These are phyloP conservation scores for Xiphias gladius DNA, from an alignment of 2,113 vertebrate genomes.

Conservation along the genomic window DNA sequence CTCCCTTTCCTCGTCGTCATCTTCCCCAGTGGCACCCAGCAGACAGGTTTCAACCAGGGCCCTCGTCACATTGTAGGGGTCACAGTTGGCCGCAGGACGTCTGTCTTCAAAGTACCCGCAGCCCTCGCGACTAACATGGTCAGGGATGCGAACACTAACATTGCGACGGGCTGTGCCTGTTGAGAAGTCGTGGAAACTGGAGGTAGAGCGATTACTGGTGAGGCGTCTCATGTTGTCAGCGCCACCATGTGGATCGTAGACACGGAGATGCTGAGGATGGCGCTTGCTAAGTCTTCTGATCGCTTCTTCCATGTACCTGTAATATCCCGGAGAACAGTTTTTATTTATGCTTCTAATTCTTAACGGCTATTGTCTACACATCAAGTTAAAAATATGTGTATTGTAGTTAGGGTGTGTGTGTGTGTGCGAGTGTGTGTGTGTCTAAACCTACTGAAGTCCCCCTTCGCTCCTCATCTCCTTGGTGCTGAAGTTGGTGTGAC, in stretches of 20 bases:
- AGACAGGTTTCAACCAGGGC: constrained; percentile 79
- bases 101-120: constrained; percentile 80
- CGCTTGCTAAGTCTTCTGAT: background rate
- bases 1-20: background rate
- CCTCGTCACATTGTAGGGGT: constrained; percentile 78
- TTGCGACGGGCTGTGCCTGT: constrained; percentile 67
- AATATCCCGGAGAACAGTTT: background rate
- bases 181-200: constrained; percentile 81
- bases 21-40: constrained; percentile 49
- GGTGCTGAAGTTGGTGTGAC: constrained; percentile 73
- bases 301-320: background rate
- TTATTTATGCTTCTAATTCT: too few species aligned
- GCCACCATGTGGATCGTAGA: background rate
- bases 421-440: too few species aligned
- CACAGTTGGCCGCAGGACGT: constrained; percentile 81
- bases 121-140: constrained; percentile 71
- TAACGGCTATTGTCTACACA: too few species aligned
- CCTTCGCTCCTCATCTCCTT: constrained; percentile 17
- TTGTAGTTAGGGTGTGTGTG: background rate
- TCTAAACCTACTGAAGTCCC: background rate
- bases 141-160: constrained; percentile 79
- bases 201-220: constrained; percentile 65
- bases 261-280: background rate
- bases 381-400: background rate
- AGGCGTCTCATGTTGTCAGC: background rate